Evolutionary conservation across 1,140 invertebrate species (phyloP).

Genomic region (Zaprionus davidi): DNA sequence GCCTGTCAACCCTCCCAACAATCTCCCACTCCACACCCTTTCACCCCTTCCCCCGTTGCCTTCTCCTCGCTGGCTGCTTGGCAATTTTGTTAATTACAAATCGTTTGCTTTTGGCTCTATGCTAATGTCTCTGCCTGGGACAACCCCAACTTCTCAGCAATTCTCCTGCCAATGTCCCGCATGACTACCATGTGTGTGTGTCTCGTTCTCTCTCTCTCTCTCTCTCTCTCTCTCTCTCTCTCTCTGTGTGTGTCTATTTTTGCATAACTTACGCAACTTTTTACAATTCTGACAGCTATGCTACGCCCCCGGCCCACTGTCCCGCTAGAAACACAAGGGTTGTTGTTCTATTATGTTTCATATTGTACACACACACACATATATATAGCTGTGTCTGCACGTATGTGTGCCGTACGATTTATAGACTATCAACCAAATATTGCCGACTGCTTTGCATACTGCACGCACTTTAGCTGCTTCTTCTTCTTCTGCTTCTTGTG

Average conservation of each 20-base stretch:
- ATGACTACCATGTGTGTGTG: slow-evolving; percentile 29
- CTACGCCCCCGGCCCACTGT: neutral
- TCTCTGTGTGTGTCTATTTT: slow-evolving; percentile 51
- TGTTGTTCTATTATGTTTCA: slow-evolving; percentile 49
- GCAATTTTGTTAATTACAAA: slow-evolving; percentile 84
- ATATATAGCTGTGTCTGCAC: slow-evolving; percentile 3
- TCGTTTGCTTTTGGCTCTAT: slow-evolving; percentile 76
- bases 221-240: neutral
- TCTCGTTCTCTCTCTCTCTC: no score
- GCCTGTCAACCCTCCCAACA: neutral
- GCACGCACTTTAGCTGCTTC: slow-evolving; percentile 10
- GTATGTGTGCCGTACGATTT: slow-evolving; percentile 16
- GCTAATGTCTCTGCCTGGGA: slow-evolving; percentile 60
- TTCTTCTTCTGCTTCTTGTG: slow-evolving; percentile 7
- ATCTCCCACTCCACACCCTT: neutral
- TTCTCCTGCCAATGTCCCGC: neutral
- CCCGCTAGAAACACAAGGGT: slow-evolving; percentile 35
- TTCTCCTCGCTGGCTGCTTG: slow-evolving; percentile 65
- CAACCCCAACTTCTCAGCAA: slow-evolving; percentile 6
- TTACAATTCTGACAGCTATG: slow-evolving; percentile 54
- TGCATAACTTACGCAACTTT: slow-evolving; percentile 62
- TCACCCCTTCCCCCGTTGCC: neutral
- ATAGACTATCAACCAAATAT: slow-evolving; percentile 44
- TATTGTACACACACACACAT: slow-evolving; percentile 16
- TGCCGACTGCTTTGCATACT: slow-evolving; percentile 25